phyloP scores from a whole-genome alignment of 2,888 invertebrate species.

The Rhagium mordax region DNA sequence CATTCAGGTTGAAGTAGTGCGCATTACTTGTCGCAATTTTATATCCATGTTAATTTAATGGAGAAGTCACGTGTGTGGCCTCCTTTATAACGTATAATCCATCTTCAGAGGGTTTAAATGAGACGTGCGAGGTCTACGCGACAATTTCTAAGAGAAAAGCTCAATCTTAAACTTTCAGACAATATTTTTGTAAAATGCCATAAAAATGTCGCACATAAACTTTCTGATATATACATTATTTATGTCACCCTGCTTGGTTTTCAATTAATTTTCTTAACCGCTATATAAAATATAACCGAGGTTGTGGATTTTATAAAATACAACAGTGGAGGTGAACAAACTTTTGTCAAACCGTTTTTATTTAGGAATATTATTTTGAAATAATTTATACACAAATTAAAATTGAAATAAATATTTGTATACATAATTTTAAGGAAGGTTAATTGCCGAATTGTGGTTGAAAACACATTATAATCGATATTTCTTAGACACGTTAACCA shows the following conservation, averaged over 20 bases:
- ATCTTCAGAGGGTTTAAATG: slow-evolving; percentile 33
- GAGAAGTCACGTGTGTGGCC: slow-evolving; percentile 27
- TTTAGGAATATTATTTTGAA: not conserved
- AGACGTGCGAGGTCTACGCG: slow-evolving; percentile 29
- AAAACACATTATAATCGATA: no score
- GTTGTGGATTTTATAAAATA: slow-evolving; percentile 36
- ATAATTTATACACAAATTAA: not conserved
- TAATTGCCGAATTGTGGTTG: no score
- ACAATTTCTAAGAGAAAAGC: slow-evolving; percentile 33
- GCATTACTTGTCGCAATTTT: slow-evolving; percentile 7
- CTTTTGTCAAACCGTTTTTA: slow-evolving; percentile 27
- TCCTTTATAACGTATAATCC: slow-evolving; percentile 19
- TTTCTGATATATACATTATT: slow-evolving; percentile 37
- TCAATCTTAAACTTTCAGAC: slow-evolving; percentile 25
- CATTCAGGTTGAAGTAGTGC: not conserved
- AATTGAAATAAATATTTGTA: not conserved
- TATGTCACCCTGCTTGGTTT: slow-evolving; percentile 32
- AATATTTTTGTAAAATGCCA: slow-evolving; percentile 34
- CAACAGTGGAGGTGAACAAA: slow-evolving; percentile 11
- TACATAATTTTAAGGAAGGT: not conserved
- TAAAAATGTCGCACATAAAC: slow-evolving; percentile 35
- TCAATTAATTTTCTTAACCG: slow-evolving; percentile 37
- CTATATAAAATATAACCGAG: slow-evolving; percentile 27
- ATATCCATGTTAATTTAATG: slow-evolving; percentile 9
- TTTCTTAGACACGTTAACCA: no score